Conservation (phyloP, 2,888 invertebrate genomes). For the Zaprionus lineosus region DNA sequence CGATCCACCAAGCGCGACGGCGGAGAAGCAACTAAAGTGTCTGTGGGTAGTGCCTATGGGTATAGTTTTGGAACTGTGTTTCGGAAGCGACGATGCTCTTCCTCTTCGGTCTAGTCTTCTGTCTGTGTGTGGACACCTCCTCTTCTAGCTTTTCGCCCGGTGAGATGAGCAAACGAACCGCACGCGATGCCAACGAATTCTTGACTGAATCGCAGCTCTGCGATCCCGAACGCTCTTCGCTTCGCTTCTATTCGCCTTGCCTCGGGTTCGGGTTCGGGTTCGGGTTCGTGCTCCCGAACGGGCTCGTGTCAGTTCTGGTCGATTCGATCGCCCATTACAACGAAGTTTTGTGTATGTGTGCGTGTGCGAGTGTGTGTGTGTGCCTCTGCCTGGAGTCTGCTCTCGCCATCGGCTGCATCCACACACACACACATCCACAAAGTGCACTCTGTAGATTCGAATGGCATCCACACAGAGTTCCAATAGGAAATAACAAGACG, state of each 20-base stretch:
- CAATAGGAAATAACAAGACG: conserved; percentile 1
- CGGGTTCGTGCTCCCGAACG: too few species aligned
- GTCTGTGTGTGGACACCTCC: neutral
- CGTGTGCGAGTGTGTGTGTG: conserved; percentile 9
- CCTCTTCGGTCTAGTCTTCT: conserved; percentile 2
- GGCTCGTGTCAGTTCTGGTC: too few species aligned
- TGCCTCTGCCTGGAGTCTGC: conserved; percentile 25
- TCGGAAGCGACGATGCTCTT: conserved; percentile 49
- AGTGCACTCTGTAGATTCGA: conserved; percentile 31
- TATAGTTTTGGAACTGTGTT: conserved; percentile 53
- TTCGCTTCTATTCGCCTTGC: conserved; percentile 58
- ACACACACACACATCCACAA: conserved; percentile 37
- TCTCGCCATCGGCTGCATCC: conserved; percentile 15
- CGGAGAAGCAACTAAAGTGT: conserved; percentile 12
- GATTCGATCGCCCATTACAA: conserved; percentile 38
- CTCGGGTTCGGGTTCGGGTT: too few species aligned
- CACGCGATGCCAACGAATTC: conserved; percentile 58
- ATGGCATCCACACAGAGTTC: conserved; percentile 8
- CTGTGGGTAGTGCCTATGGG: conserved; percentile 17
- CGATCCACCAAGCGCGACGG: conserved; percentile 43
- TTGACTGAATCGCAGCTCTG: conserved; percentile 62
- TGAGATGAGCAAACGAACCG: conserved; percentile 55
- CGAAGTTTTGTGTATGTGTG: conserved; percentile 3
- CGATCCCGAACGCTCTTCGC: conserved; percentile 75
- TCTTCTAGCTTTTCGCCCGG: conserved; percentile 6